Conservation (phyloP, 2,888 invertebrate genomes). For the Barypeithes pellucidus region DNA sequence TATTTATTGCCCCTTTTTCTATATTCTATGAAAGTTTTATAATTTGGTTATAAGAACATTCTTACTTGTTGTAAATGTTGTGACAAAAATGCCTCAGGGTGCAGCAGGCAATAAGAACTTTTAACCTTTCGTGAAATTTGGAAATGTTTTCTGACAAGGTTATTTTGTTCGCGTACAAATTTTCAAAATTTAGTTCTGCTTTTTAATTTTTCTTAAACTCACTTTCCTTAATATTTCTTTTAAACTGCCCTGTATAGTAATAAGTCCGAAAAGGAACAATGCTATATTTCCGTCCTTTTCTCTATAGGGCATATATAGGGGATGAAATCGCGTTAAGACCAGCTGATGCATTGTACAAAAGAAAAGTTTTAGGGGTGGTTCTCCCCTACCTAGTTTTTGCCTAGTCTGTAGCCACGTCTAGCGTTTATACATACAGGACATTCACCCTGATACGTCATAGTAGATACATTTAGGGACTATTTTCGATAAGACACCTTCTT, state of each 20-base stretch:
- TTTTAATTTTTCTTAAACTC: too few species aligned
- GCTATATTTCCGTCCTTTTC: conserved; percentile 17
- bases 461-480: conserved; percentile 31
- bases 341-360: conserved; percentile 62
- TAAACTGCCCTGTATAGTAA: conserved; percentile 12
- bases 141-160: too few species aligned
- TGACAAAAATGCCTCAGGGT: too few species aligned
- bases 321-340: conserved; percentile 53
- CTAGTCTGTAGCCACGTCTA: conserved; percentile 58
- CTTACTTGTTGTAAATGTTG: too few species aligned
- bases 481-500: conserved; percentile 32
- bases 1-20: too few species aligned
- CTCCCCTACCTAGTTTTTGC: conserved; percentile 57
- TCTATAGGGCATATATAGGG: conserved; percentile 43
- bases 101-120: too few species aligned
- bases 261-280: conserved; percentile 14
- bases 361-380: conserved; percentile 54
- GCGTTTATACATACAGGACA: conserved; percentile 56
- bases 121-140: too few species aligned
- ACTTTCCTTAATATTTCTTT: not conserved
- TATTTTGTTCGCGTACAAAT: too few species aligned
- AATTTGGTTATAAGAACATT: too few species aligned
- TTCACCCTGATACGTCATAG: conserved; percentile 56
- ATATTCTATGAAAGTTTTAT: too few species aligned
- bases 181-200: too few species aligned